Base-by-base conservation (phyloP, 2,797 vertebrate genomes). In the Loriculus beryllinus region DNA sequence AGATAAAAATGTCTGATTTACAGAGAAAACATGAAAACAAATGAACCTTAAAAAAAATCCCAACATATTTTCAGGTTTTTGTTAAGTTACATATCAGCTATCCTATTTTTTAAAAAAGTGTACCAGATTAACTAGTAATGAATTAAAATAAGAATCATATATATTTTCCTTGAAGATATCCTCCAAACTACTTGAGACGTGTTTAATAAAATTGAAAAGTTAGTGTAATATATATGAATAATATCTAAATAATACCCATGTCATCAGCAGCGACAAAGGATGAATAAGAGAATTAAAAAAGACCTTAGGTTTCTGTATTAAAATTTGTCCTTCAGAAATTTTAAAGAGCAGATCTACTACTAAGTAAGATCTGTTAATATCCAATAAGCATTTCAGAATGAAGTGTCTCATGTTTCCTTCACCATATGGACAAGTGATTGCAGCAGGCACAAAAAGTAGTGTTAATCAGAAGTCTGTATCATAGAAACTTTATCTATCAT, bases 311-410 rank as follows among this genome's bases (percentile, higher is more conserved):
- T 8, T 64, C 28, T n/a, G 4, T 56, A 86, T 78, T 71, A 71
- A 86, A 76, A 86, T 70, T 81, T 90, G 70, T 90, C 82, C 51
- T 95, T 93, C 88, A 75, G 31, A 82, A 35, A 76, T 72, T 95
- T 86, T 86, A 59, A 94, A 92, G 70, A 90, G 10, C 49, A 91
- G 25, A 86, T 87, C 20, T 75, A 12, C 28, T 59, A 51, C n/a
- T 69, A 78, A 87, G 45, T 56, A 88, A 86, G 23, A n/a, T 90
- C 54, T 48, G 14, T 71, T 75, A 82, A 60, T 48, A 91, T 19
- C 40, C 72, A 92, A 19, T 29, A 81, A 86, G 49, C 18, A 5
- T 82, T 92, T 95, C 60, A 80, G 42, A 90, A 42, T 54, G n/a
- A 33, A 90, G 37, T 52, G 31, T 43, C 19, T 82, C 14, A 5